These are phyloP conservation scores for Anableps anableps DNA, from an alignment of 2,797 vertebrate genomes.

Conservation along the genomic window DNA sequence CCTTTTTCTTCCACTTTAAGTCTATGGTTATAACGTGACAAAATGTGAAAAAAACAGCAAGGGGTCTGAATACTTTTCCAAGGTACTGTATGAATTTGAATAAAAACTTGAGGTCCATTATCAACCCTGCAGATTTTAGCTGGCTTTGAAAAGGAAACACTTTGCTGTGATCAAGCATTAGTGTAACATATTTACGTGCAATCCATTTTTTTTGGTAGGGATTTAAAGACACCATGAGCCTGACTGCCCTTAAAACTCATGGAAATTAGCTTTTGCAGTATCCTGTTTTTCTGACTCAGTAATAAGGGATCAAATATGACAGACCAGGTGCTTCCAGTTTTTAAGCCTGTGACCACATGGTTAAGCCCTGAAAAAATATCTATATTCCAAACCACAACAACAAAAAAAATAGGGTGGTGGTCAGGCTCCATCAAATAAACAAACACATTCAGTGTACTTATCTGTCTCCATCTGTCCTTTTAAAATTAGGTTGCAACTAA, in stretches of 20 bases:
- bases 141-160: conserved; percentile 30
- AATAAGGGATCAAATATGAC: conserved; percentile 53
- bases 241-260: conserved; percentile 51
- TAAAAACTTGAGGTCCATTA: neutral
- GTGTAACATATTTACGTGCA: conserved; percentile 43
- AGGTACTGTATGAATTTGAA: neutral
- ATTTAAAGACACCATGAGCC: conserved; percentile 65
- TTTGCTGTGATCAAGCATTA: conserved; percentile 26
- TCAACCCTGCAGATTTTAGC: neutral
- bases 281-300: conserved; percentile 49
- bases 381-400: conserved; percentile 1
- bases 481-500: conserved; percentile 54
- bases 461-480: conserved; percentile 63
- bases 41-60: neutral
- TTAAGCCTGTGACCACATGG: conserved; percentile 51
- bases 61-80: neutral
- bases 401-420: conserved; percentile 42
- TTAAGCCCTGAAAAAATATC: conserved; percentile 36
- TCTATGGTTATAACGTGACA: neutral
- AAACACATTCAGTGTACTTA: conserved; percentile 48
- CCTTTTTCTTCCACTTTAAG: neutral
- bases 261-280: conserved; percentile 65
- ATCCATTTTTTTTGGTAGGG: conserved; percentile 43
- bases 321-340: conserved; percentile 30
- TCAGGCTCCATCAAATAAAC: conserved; percentile 56